These are phyloP conservation scores for Lontra canadensis DNA, from an alignment of 2,113 vertebrate species.

Conservation along the genomic window DNA sequence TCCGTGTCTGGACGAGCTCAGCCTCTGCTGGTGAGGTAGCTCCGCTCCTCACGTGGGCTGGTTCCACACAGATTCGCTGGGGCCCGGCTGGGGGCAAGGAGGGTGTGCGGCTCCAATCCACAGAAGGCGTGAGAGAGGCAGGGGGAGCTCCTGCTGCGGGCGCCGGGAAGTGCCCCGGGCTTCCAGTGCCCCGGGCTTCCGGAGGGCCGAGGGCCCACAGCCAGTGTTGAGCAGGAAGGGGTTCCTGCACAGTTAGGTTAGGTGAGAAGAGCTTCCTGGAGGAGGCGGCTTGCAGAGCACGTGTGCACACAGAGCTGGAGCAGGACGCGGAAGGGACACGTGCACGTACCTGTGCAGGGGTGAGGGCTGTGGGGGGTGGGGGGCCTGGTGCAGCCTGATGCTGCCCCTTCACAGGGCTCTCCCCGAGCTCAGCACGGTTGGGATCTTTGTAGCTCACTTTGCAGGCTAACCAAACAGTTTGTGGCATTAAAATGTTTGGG, in stretches of 20 bases:
- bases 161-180: fast-evolving
- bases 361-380: too few species aligned
- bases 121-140: fast-evolving
- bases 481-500: background rate
- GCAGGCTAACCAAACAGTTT: background rate
- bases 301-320: background rate
- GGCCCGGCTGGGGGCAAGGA: background rate
- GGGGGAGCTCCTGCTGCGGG: fast-evolving
- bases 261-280: background rate
- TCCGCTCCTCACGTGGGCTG: fast-evolving
- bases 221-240: background rate
- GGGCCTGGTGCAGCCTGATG: background rate
- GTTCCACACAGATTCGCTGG: background rate
- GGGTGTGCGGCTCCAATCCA: fast-evolving
- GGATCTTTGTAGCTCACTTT: background rate
- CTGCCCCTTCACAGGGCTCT: background rate
- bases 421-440: background rate
- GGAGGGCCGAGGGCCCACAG: background rate
- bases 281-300: fast-evolving
- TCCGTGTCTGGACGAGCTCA: fast-evolving
- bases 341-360: background rate
- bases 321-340: fast-evolving
- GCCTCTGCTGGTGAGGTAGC: background rate
- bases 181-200: too few species aligned
- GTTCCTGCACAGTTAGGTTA: background rate